These are phyloP conservation scores for Rhimphoctona megacephalus DNA, from an alignment of 2,888 invertebrate species.

Conservation along the genomic window DNA sequence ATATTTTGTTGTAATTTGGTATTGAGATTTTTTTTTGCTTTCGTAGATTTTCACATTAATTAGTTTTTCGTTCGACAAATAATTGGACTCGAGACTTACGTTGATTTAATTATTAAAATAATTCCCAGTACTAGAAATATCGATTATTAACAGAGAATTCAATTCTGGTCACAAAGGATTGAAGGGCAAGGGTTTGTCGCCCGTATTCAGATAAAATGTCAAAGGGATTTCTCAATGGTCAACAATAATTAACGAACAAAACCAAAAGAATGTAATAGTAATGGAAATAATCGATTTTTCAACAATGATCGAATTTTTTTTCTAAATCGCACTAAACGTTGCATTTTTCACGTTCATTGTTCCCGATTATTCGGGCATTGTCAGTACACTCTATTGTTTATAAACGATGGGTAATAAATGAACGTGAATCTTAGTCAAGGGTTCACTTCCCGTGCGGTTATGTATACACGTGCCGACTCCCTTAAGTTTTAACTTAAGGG, in stretches of 20 bases:
- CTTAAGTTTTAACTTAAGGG: constrained; percentile 12
- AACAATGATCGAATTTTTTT: constrained; percentile 47
- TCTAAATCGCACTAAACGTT: constrained; percentile 52
- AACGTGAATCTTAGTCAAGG: constrained; percentile 61
- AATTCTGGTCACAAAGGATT: too few relatives aligned
- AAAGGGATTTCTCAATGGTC: too few relatives aligned
- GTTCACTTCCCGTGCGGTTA: constrained; percentile 47
- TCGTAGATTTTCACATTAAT: background rate
- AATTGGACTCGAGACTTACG: too few relatives aligned
- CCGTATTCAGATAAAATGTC: too few relatives aligned
- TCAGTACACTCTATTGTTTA: constrained; percentile 71
- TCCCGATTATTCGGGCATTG: constrained; percentile 72
- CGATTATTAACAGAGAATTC: too few relatives aligned
- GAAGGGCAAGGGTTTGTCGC: too few relatives aligned
- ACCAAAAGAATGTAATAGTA: background rate
- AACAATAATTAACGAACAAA: background rate
- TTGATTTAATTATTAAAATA: too few relatives aligned
- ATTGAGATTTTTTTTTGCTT: background rate
- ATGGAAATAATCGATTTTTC: constrained; percentile 65
- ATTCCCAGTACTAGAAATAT: too few relatives aligned
- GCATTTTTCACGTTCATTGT: constrained; percentile 65
- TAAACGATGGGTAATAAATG: constrained; percentile 79
- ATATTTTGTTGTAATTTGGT: background rate
- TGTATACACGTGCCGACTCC: constrained; percentile 59
- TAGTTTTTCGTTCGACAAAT: too few relatives aligned